These are phyloP conservation scores for Epinephelus fuscoguttatus DNA, from an alignment of 2,113 vertebrate genomes.

Conservation along the genomic window DNA sequence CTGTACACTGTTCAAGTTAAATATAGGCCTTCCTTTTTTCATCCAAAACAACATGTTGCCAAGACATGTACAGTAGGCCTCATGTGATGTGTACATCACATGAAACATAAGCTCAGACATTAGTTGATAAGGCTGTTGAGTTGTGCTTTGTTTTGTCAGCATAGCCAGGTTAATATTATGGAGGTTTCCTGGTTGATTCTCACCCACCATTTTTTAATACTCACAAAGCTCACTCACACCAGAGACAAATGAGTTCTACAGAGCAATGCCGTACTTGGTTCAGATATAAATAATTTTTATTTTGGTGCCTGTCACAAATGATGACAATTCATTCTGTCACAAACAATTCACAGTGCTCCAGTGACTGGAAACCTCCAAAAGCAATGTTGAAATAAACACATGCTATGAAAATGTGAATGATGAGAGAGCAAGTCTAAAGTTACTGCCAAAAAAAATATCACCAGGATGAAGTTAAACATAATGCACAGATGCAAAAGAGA, in stretches of 20 bases:
- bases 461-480: slow-evolving; percentile 33
- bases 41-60: no score
- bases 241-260: neutral
- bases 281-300: slow-evolving; percentile 67
- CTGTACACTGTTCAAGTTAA: no score
- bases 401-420: slow-evolving; percentile 40
- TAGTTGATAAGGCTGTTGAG: slow-evolving; percentile 1
- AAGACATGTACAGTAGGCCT: no score
- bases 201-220: neutral
- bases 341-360: slow-evolving; percentile 34
- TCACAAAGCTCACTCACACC: neutral
- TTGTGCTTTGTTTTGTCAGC: slow-evolving; percentile 8
- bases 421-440: slow-evolving; percentile 6
- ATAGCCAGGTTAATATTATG: slow-evolving; percentile 34
- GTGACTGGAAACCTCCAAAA: slow-evolving; percentile 68
- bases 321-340: slow-evolving; percentile 16
- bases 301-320: slow-evolving; percentile 45
- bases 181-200: slow-evolving; percentile 50
- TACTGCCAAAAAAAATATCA: slow-evolving; percentile 20
- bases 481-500: slow-evolving; percentile 42
- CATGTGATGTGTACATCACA: no score
- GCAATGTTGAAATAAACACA: slow-evolving; percentile 47
- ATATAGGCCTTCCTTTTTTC: no score
- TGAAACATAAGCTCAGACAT: neutral
- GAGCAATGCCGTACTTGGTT: slow-evolving; percentile 12